Base-by-base conservation (phyloP, 2,797 vertebrate genomes). In the Pseudochromis fuscus region DNA sequence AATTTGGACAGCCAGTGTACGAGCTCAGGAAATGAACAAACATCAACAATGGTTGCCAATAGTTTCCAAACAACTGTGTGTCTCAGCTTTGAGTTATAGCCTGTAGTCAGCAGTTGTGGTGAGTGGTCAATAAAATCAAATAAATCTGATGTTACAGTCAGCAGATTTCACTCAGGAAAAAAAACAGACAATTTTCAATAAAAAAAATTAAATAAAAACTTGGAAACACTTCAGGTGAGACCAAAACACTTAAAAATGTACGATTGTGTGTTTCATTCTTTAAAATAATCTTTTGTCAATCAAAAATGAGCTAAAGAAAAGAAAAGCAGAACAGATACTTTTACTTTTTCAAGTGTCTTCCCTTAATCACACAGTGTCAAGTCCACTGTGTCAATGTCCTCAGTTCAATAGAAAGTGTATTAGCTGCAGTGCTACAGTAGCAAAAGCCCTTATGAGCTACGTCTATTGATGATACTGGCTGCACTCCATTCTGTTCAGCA, bases 381-480 rank as follows among this genome's bases (percentile, higher is more conserved):
- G 55, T 48, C 31, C 44, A 70, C 28, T 25, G 75, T 67, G 70
- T 72, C 68, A 53, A 21, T 72, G 28, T 77, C 53, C 49, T 71
- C 3, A 3, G 21, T 59, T 78, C 42, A 64, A 9, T 70, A 60
- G 79, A 77, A n/a, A 38, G 38, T 45, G 52, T 44, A 65, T 75
- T 65, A 73, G 40, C 42, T 25, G 40, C 56, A 66, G 52, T 27
- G 12, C 52, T 52, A 65, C 40, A 31, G 66, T 15, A 52, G 75
- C 68, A 81, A 64, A 77, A 82, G 45, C 42, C 50, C 61, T 51
- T 8, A 63, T 71, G 60, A 73, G 72, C 58, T 65, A 37, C 57
- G 64, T 63, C 40, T 79, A 83, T 52, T 81, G 61, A 75, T 62
- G 67, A 75, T 44, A 50, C 56, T 83, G 76, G 71, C 74, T 61